phyloP scores from a whole-genome alignment of 2,797 vertebrate species.

The Clarias pachynema region DNA sequence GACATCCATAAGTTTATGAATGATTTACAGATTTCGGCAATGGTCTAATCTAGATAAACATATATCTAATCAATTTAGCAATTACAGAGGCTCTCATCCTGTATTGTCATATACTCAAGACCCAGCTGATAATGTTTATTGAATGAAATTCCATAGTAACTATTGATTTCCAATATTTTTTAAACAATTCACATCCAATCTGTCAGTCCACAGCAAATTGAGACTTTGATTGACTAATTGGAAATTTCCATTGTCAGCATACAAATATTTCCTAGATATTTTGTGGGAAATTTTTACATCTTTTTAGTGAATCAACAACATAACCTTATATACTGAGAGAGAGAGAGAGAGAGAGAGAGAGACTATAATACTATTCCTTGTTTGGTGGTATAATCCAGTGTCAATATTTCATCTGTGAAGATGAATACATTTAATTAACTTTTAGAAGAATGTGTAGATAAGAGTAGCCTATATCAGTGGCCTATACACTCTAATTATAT shows the following conservation, averaged over 20 bases:
- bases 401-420: background rate
- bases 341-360: too few relatives aligned
- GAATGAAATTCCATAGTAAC: constrained; percentile 99
- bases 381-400: too few relatives aligned
- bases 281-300: constrained; percentile 10
- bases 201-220: constrained; percentile 91
- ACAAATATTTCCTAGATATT: constrained; percentile 69
- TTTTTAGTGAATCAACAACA: background rate
- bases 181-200: constrained; percentile 93
- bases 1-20: constrained; percentile 70
- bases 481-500: background rate
- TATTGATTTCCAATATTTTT: constrained; percentile 99
- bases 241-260: constrained; percentile 78
- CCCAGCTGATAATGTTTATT: constrained; percentile 92
- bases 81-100: constrained; percentile 70
- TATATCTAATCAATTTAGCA: constrained; percentile 76
- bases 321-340: too few relatives aligned
- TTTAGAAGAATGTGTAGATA: background rate
- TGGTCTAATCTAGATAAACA: background rate
- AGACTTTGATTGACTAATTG: constrained; percentile 78
- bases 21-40: constrained; percentile 60
- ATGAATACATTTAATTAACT: background rate
- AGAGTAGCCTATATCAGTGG: background rate
- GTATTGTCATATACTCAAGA: constrained; percentile 75
- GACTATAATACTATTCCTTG: background rate